Conservation (phyloP, 1,140 invertebrate species). For the Bacillus rossius region DNA sequence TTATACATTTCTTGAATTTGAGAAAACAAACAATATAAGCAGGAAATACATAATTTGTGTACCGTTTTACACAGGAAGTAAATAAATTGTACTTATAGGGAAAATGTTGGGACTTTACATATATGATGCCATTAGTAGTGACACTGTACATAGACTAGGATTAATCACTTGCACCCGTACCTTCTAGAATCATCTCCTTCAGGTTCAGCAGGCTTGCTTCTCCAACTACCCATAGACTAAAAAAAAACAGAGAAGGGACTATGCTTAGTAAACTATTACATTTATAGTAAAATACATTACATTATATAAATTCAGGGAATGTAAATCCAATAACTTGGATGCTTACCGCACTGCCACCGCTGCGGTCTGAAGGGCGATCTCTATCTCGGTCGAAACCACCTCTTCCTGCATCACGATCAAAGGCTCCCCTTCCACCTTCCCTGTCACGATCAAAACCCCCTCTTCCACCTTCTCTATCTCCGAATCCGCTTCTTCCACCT, state of each 20-base stretch:
- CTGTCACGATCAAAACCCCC: slow-evolving; percentile 7
- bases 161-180: background rate
- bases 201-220: background rate
- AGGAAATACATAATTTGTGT: too few relatives aligned
- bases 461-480: background rate
- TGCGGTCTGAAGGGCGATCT: background rate
- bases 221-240: slow-evolving; percentile 8
- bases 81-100: too few relatives aligned
- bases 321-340: background rate
- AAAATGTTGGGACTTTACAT: too few relatives aligned
- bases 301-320: background rate
- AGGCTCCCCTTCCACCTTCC: slow-evolving; percentile 5
- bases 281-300: background rate
- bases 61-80: too few relatives aligned
- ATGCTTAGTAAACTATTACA: too few relatives aligned
- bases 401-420: slow-evolving; percentile 1
- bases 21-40: too few relatives aligned
- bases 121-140: too few relatives aligned
- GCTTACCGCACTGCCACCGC: background rate
- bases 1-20: too few relatives aligned
- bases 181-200: slow-evolving; percentile 5
- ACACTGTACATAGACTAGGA: too few relatives aligned
- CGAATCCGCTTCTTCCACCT: background rate
- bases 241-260: background rate
- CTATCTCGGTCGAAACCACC: background rate